These are phyloP conservation scores for Hydrotaea cyrtoneurina DNA, from an alignment of 2,888 invertebrate species.

Conservation along the genomic window DNA sequence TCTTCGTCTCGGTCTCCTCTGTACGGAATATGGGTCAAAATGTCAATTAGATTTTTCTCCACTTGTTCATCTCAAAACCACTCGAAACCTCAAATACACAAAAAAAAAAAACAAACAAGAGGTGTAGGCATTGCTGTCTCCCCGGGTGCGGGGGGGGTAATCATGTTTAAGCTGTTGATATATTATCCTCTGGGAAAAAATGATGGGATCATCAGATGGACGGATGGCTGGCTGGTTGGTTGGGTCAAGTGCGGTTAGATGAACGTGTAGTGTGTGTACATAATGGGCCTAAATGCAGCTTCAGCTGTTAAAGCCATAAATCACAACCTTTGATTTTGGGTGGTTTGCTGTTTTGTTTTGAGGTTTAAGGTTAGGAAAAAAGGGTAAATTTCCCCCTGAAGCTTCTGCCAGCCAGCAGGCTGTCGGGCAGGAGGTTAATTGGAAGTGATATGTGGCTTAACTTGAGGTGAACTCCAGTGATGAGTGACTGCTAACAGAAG, in stretches of 20 bases:
- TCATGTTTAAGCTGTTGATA: conserved; percentile 2
- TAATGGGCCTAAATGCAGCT: not conserved
- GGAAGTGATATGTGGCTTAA: not conserved
- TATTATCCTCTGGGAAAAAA: not conserved
- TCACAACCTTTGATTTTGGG: conserved; percentile 10
- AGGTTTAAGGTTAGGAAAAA: conserved; percentile 23
- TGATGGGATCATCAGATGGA: conserved; percentile 6
- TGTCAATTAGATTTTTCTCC: conserved; percentile 45
- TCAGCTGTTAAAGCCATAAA: conserved; percentile 18
- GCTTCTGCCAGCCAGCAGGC: not conserved
- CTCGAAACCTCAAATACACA: not conserved
- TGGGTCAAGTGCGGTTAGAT: conserved; percentile 16
- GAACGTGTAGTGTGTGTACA: not conserved
- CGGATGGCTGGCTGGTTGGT: not conserved
- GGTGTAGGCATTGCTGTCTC: not conserved
- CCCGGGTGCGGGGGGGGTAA: too few species aligned
- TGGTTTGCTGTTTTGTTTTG: not conserved
- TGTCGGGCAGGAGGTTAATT: conserved; percentile 20
- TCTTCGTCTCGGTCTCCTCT: too few species aligned
- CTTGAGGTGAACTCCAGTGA: too few species aligned
- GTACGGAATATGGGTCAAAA: conserved; percentile 56
- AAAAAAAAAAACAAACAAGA: not conserved
- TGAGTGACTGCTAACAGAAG: not conserved
- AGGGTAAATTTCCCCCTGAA: conserved; percentile 6
- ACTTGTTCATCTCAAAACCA: conserved; percentile 1